phyloP scores from a whole-genome alignment of 2,113 vertebrate species.

The Indri indri region DNA sequence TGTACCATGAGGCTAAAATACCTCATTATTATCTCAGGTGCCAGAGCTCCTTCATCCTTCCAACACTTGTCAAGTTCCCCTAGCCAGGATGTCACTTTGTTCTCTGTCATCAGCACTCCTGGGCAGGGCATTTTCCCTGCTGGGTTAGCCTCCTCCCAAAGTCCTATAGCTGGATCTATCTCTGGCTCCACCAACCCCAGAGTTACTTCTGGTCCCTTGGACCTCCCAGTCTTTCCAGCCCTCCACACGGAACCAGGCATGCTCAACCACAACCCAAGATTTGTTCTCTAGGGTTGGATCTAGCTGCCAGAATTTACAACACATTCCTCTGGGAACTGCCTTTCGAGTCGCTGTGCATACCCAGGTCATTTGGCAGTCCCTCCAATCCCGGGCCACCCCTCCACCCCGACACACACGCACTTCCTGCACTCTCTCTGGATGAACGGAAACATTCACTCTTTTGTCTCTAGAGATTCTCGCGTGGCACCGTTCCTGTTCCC shows the following conservation, averaged over 20 bases:
- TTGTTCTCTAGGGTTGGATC: background rate
- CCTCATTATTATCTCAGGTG: background rate
- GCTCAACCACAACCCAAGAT: background rate
- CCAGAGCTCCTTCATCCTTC: background rate
- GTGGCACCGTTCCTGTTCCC: background rate
- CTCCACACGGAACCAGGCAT: background rate
- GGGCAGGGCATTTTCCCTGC: background rate
- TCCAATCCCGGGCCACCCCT: background rate
- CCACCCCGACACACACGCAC: background rate
- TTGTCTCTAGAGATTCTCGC: background rate
- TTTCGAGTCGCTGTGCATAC: background rate
- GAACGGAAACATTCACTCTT: background rate
- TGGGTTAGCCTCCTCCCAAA: background rate
- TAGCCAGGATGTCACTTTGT: too few relatives aligned
- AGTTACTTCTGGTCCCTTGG: too few relatives aligned
- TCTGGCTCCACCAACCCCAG: background rate
- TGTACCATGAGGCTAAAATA: background rate
- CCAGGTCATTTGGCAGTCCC: background rate
- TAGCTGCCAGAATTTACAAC: background rate
- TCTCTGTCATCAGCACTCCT: background rate
- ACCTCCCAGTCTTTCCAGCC: background rate
- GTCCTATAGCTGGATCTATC: background rate
- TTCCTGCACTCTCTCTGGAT: background rate
- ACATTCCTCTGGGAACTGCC: background rate
- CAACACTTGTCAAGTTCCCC: background rate